Evolutionary conservation across 2,888 invertebrate species (phyloP).

Genomic region (Alviniconcha strummeri): DNA sequence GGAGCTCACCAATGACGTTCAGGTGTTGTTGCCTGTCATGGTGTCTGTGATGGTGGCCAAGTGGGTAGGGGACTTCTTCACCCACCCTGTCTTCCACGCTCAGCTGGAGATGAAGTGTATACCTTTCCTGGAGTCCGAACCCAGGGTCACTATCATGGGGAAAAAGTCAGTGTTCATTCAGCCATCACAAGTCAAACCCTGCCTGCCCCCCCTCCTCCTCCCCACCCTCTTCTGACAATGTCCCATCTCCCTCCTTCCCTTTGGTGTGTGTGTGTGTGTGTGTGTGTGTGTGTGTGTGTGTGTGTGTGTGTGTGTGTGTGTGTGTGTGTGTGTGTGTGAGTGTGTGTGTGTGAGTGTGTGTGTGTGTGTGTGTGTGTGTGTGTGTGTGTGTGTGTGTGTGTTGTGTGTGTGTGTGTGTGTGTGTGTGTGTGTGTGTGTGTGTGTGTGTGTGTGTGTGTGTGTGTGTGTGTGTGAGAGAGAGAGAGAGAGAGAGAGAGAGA

Average conservation of each 20-base stretch:
- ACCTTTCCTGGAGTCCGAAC: conserved; percentile 73
- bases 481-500: too few relatives aligned
- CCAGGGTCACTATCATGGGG: conserved; percentile 56
- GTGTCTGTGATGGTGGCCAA: conserved; percentile 75
- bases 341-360: neutral
- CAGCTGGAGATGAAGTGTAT: conserved; percentile 75
- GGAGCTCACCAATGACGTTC: conserved; percentile 75
- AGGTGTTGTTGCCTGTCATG: conserved; percentile 75
- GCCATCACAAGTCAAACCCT: too few relatives aligned
- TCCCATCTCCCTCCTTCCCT: neutral
- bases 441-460: neutral
- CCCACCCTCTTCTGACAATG: neutral
- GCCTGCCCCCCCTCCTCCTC: neutral
- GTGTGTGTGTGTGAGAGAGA: neutral
- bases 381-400: neutral
- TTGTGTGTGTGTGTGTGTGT: neutral
- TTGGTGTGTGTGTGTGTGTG: too few relatives aligned
- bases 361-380: neutral
- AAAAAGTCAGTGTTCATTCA: conserved; percentile 28
- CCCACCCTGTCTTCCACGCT: conserved; percentile 74
- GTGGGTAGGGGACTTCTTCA: conserved; percentile 74
- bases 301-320: neutral
- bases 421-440: neutral
- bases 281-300: neutral
- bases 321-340: neutral